Conservation (phyloP, 2,888 invertebrate genomes). For the Himalopsyche tibetana region DNA sequence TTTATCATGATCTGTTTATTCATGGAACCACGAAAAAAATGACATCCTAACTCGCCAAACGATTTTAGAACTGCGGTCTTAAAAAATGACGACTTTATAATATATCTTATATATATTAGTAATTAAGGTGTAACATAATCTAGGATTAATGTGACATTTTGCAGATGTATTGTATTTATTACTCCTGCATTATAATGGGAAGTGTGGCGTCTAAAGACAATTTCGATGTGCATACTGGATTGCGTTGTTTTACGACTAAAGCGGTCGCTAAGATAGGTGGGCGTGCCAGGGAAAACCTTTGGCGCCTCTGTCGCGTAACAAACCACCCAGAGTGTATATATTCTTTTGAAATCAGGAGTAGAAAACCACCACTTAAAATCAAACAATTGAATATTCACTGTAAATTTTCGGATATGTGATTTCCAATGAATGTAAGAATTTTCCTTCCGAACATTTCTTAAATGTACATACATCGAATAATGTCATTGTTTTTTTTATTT, state of each 20-base stretch:
- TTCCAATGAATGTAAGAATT: too few relatives aligned
- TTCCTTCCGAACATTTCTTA: too few relatives aligned
- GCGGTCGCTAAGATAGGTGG: conserved; percentile 27
- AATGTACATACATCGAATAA: too few relatives aligned
- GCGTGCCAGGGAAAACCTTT: conserved; percentile 31
- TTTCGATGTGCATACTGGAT: conserved; percentile 4
- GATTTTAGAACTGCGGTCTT: too few relatives aligned
- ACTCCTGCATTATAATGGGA: background rate
- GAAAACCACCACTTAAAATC: background rate
- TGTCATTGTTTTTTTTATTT: too few relatives aligned
- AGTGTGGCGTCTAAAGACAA: conserved; percentile 27
- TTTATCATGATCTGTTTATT: too few relatives aligned
- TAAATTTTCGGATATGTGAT: too few relatives aligned
- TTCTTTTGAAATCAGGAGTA: background rate
- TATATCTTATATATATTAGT: too few relatives aligned
- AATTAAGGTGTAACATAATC: too few relatives aligned
- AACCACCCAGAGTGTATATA: conserved; percentile 35
- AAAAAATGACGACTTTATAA: too few relatives aligned
- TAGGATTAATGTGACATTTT: background rate
- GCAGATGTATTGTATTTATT: background rate
- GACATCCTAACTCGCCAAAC: too few relatives aligned
- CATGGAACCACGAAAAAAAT: too few relatives aligned
- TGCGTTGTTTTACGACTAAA: conserved; percentile 24
- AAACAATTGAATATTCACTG: background rate
- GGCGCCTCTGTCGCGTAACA: conserved; percentile 42